Base-by-base conservation (phyloP, 2,113 vertebrate genomes). In the Struthio camelus region DNA sequence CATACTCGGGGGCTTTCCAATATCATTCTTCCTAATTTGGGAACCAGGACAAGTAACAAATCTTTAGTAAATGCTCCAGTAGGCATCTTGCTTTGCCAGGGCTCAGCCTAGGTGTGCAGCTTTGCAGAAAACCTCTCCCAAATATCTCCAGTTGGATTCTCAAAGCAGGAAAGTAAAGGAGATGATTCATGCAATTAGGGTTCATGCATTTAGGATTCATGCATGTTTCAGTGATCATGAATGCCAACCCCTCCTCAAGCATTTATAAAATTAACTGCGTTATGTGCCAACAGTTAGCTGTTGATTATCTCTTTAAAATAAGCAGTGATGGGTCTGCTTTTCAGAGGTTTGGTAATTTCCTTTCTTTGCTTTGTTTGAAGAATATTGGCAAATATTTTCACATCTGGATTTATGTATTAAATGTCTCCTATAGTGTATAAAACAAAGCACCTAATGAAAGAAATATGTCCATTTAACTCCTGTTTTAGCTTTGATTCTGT, bases 381-480 rank as follows among this genome's bases (percentile, higher is more conserved):
- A 95, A 51, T 93, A 75, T 13, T 75, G 87, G 80, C 87, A 85
- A 87, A 91, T 95, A 54, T 93, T 96, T 95, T 94, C 78, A 73
- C 87, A 80, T 93, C 89, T 95, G 95, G 91, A 77, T 95, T 93
- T 87, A 56, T 95, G 89, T 28, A 67, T 90, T 66, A 46, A 89
- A 83, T 67, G 85, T 88, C 91, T 95, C 85, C 59, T 90, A 3
- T 51, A 24, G 44, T 81, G 82, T 85, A 82, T 78, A 56, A 94
- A 91, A 66, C 71, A 94, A 96, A 96, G 87, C 89, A 94, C 59
- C 66, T 85, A 78, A 95, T 94, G 91, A 93, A 95, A 96, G 84
- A 95, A 96, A 90, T 27, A 62, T 93, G 93, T 69, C 91, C 70
- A 7, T 50, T 91, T 80, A 50, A 54, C 87, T 93, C 87, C 70